Base-by-base conservation (phyloP, 2,113 vertebrate genomes). In the Passer montanus region DNA sequence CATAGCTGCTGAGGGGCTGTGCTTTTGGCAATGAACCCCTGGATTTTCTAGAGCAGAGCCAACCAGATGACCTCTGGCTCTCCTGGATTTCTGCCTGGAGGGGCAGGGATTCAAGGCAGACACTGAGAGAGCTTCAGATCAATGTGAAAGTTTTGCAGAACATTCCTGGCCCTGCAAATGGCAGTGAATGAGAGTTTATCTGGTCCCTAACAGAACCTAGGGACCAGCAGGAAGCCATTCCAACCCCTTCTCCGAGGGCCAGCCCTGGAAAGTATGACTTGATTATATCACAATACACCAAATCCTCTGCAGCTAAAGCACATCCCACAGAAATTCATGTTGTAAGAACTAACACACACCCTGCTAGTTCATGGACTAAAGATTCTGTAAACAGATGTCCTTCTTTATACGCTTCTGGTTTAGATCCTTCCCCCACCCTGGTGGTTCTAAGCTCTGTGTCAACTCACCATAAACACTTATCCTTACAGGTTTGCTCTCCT, bases 401-500 rank as follows among this genome's bases (percentile, higher is more conserved):
- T 66, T 75, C 67, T 55, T 80, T 52, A 41, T 11, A 72, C 79
- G 12, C 23, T 64, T 50, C 63, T 4, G 3, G 31, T 12, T 87
- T 86, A 62, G 26, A 70, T 49, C n/a, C 37, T 24, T 4, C 1
- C 5, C 14, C 12, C 1, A 41, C 33, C 7, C n/a, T 15, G 35
- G 1, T 59, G 41, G 28, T 50, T 66, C 44, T 53, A 87, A 69
- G 33, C 28, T 75, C 33, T 70, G 15, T 43, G 81, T 91, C 70
- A 79, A 97, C 97, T 96, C 93, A 98, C 97, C 97, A 67, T 97
- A 97, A 88, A 97, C 89, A 44, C 37, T 85, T 75, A 98, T 68
- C 28, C 13, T 41, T 55, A 97, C 52, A 68, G 87, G 70, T 52
- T 94, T 90, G 89, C 97, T 98, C 47, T 87, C 81, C 74, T 98